A percentile compares a stretch with the other conserved stretches of the same genome.
Conservation (phyloP, 2,888 invertebrate species). For the Dryocosmus kuriphilus region DNA sequence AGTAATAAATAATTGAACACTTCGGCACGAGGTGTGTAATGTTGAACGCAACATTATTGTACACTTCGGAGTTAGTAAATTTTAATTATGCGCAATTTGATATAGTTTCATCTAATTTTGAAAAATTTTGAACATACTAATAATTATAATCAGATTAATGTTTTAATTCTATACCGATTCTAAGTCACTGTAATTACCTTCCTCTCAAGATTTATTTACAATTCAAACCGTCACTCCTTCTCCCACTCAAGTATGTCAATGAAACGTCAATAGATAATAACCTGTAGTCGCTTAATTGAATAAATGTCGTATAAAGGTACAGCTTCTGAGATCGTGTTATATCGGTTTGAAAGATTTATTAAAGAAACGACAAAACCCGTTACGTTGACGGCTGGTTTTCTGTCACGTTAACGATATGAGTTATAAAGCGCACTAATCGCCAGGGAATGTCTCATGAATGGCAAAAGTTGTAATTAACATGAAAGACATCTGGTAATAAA, state of each 20-base stretch:
- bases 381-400: constrained; percentile 25
- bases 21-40: neutral
- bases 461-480: constrained; percentile 56
- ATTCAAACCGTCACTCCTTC: neutral
- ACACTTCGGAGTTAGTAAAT: constrained; percentile 10
- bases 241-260: neutral
- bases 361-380: constrained; percentile 28
- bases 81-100: neutral
- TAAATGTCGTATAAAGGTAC: constrained; percentile 23
- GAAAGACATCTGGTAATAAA: constrained; percentile 49
- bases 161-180: neutral
- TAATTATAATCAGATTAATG: neutral
- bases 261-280: constrained; percentile 23
- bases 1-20: constrained; percentile 38
- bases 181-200: neutral
- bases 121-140: neutral
- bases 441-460: constrained; percentile 50
- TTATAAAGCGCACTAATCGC: constrained; percentile 47
- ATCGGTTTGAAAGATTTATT: constrained; percentile 24
- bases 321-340: neutral
- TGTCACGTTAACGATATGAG: constrained; percentile 28
- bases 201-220: constrained; percentile 4
- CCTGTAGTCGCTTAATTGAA: constrained; percentile 27
- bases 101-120: too few species aligned
- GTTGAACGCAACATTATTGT: constrained; percentile 19